Conservation (phyloP, 1,140 invertebrate genomes). For the Danaus plexippus region DNA sequence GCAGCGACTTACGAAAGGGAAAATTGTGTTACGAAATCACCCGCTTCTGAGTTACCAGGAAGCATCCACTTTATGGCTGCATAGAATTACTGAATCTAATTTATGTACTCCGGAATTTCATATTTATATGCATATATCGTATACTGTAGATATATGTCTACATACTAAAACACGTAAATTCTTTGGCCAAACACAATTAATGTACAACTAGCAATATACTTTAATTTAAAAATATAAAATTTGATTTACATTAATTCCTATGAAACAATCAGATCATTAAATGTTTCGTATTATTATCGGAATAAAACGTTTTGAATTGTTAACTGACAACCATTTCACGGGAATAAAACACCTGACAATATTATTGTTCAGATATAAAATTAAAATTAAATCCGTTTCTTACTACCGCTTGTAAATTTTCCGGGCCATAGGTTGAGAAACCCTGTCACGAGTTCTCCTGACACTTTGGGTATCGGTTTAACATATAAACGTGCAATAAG, state of each 20-base stretch:
- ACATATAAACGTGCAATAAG: slow-evolving; percentile 27
- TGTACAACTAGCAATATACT: too few species aligned
- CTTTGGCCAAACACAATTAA: too few species aligned
- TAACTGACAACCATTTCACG: slow-evolving; percentile 20
- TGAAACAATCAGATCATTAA: too few species aligned
- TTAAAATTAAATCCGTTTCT: slow-evolving; percentile 17
- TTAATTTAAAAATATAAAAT: too few species aligned
- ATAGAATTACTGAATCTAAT: slow-evolving; percentile 50
- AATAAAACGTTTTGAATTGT: slow-evolving; percentile 4
- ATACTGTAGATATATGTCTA: too few species aligned
- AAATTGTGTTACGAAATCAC: slow-evolving; percentile 64
- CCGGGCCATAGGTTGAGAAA: slow-evolving; percentile 27
- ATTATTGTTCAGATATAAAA: slow-evolving; percentile 17
- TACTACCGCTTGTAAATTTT: slow-evolving; percentile 24
- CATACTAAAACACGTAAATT: too few species aligned
- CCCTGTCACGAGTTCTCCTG: slow-evolving; percentile 28
- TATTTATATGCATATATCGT: too few species aligned
- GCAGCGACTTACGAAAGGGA: slow-evolving; percentile 54
- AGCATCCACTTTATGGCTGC: slow-evolving; percentile 45
- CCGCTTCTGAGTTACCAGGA: slow-evolving; percentile 48
- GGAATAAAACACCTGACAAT: slow-evolving; percentile 12
- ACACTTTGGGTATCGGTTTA: slow-evolving; percentile 29
- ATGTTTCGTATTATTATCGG: too few species aligned
- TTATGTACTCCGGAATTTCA: not conserved
- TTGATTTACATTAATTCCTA: too few species aligned